Evolutionary conservation across 2,113 vertebrate species (phyloP).

Genomic region (Nestor notabilis): DNA sequence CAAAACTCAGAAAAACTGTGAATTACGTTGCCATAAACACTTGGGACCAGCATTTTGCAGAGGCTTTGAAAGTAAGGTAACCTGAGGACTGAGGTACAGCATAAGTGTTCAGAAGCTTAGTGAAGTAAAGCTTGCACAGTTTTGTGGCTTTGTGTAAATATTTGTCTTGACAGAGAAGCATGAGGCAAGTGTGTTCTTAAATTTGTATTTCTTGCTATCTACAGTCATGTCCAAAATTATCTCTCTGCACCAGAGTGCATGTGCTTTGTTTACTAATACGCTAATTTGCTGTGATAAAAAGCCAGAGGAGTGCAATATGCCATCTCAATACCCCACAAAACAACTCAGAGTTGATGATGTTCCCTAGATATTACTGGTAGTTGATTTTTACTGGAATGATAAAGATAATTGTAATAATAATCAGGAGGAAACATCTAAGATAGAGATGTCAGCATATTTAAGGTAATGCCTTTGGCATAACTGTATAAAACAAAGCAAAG

Average conservation of each 20-base stretch:
- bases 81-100: not conserved
- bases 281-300: not conserved
- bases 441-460: not conserved
- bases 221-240: not conserved
- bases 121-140: not conserved
- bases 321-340: not conserved
- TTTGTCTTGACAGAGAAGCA: not conserved
- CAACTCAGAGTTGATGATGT: not conserved
- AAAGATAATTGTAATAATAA: constrained; percentile 35
- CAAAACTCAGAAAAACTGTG: not conserved
- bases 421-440: constrained; percentile 20
- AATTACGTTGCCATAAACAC: not conserved
- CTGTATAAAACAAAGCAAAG: not conserved
- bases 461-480: constrained; percentile 10
- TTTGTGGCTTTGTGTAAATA: not conserved
- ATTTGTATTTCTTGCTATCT: not conserved
- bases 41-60: not conserved
- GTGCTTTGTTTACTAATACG: not conserved
- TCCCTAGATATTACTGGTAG: constrained; percentile 3
- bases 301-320: not conserved
- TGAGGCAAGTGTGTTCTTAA: not conserved
- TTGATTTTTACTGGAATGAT: constrained; percentile 47
- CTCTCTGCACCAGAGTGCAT: not conserved
- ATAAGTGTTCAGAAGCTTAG: not conserved
- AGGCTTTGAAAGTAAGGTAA: not conserved